Evolutionary conservation across 2,113 vertebrate species (phyloP).

Genomic region (Nipponia nippon): DNA sequence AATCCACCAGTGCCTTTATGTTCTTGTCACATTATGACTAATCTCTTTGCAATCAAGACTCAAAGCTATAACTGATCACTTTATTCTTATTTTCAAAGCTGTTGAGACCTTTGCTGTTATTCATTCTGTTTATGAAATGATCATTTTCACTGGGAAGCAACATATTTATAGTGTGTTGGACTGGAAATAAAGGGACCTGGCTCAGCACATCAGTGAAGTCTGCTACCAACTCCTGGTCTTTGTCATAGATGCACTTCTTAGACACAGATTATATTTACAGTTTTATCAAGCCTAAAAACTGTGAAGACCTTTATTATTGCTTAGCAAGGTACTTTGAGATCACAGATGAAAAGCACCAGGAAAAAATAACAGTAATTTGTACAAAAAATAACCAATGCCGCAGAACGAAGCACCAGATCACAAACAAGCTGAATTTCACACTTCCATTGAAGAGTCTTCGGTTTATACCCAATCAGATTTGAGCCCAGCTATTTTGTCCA

Average conservation of each 20-base stretch:
- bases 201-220: neutral
- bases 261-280: neutral
- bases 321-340: neutral
- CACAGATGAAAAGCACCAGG: neutral
- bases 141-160: neutral
- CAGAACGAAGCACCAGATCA: neutral
- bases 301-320: neutral
- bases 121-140: neutral
- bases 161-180: neutral
- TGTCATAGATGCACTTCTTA: neutral
- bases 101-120: neutral
- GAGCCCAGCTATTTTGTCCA: neutral
- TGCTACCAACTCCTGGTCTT: neutral
- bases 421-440: neutral
- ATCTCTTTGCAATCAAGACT: neutral
- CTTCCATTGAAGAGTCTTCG: neutral
- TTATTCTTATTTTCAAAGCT: constrained; percentile 11
- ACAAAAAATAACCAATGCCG: neutral
- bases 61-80: neutral
- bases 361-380: neutral
- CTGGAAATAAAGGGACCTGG: neutral
- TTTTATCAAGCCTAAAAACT: neutral
- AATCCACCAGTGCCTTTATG: neutral
- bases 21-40: neutral
- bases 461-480: neutral